These are phyloP conservation scores for Hafferia zeledoni DNA, from an alignment of 2,797 vertebrate species.

Conservation along the genomic window DNA sequence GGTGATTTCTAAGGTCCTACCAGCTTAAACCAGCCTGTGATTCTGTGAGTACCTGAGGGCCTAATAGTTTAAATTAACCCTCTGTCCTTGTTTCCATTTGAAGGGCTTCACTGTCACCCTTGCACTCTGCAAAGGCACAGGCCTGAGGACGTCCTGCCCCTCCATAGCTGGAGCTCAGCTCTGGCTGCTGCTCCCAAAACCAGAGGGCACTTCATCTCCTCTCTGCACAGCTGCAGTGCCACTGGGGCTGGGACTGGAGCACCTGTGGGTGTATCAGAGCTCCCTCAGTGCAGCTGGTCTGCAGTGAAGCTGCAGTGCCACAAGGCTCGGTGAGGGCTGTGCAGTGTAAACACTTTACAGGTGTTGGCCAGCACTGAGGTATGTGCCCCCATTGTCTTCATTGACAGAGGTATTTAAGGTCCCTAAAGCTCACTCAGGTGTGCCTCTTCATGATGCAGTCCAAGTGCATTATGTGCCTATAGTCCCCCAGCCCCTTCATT, in stretches of 20 bases:
- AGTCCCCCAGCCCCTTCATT: background rate
- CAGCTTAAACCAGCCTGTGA: background rate
- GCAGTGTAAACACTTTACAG: background rate
- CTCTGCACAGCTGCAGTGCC: accelerated
- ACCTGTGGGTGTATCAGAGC: accelerated
- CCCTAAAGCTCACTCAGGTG: background rate
- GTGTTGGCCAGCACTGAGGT: background rate
- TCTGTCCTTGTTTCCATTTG: background rate
- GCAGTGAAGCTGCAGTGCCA: background rate
- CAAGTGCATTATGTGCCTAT: background rate
- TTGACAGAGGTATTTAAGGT: background rate
- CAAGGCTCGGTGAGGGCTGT: background rate
- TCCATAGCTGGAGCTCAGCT: background rate
- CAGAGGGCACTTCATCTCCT: background rate
- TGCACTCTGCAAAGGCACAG: background rate
- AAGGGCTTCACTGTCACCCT: background rate
- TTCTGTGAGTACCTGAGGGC: background rate
- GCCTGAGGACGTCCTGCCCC: accelerated
- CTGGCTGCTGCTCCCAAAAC: background rate
- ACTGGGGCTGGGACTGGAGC: background rate
- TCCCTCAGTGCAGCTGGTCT: background rate
- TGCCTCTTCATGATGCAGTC: background rate
- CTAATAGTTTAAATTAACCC: background rate
- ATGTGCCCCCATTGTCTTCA: background rate
- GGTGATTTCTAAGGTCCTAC: background rate